Percentiles rank a stretch among this genome's conserved stretches.
Conservation (phyloP, 1,140 invertebrate species). For the Tetramorium simillimum region DNA sequence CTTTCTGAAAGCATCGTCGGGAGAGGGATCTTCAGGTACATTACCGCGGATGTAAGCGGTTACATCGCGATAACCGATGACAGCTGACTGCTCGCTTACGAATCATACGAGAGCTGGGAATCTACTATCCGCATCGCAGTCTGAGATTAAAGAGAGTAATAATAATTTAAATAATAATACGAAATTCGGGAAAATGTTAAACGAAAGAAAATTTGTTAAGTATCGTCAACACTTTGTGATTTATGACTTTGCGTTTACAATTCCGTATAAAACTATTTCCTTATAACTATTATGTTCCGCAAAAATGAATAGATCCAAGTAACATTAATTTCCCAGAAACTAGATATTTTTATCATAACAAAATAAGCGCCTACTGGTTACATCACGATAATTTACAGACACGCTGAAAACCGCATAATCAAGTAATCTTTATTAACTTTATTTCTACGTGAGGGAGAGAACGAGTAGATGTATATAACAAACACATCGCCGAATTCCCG, state of each 20-base stretch:
- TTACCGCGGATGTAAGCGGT: slow-evolving; percentile 36
- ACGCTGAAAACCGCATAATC: background rate
- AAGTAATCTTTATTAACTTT: slow-evolving; percentile 19
- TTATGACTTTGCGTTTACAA: background rate
- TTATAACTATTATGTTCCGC: no score
- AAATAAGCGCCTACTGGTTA: background rate
- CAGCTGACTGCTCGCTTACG: slow-evolving; percentile 19
- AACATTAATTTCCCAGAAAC: background rate
- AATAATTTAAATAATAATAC: background rate
- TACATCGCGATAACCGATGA: slow-evolving; percentile 62
- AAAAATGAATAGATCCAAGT: background rate
- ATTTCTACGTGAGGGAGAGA: background rate
- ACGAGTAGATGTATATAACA: background rate
- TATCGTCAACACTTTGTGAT: background rate
- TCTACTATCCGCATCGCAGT: background rate
- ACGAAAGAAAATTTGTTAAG: background rate
- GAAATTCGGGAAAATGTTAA: background rate
- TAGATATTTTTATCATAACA: background rate
- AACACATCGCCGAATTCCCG: slow-evolving; percentile 6
- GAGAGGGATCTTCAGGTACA: background rate
- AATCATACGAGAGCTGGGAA: slow-evolving; percentile 7
- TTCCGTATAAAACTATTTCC: background rate
- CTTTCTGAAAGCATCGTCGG: slow-evolving; percentile 21
- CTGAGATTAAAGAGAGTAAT: background rate
- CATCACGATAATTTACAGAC: slow-evolving; percentile 2